These are phyloP conservation scores for Euthynnus affinis DNA, from an alignment of 2,797 vertebrate species.

Conservation along the genomic window DNA sequence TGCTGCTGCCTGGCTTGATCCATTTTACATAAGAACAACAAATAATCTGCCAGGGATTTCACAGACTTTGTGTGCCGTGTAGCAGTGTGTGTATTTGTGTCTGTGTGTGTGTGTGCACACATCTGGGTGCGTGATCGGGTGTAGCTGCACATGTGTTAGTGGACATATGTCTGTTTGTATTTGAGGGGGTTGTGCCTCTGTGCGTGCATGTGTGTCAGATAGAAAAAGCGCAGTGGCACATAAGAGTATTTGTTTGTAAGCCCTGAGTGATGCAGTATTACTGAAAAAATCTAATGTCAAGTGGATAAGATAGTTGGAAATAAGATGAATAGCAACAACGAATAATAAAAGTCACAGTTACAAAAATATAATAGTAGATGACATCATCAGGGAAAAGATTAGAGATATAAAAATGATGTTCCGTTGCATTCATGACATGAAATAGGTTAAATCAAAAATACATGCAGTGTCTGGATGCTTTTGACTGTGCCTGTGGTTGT, in stretches of 20 bases:
- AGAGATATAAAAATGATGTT: too few relatives aligned
- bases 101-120: constrained; percentile 30
- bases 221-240: constrained; percentile 61
- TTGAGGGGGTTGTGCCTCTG: constrained; percentile 13
- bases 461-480: neutral
- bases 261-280: constrained; percentile 30
- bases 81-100: constrained; percentile 40
- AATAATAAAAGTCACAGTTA: too few relatives aligned
- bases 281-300: neutral
- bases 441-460: too few relatives aligned
- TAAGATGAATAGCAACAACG: too few relatives aligned
- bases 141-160: constrained; percentile 52
- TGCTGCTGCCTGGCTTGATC: constrained; percentile 69
- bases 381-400: too few relatives aligned
- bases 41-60: constrained; percentile 80
- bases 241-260: constrained; percentile 61
- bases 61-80: constrained; percentile 48
- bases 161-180: constrained; percentile 58
- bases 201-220: constrained; percentile 54
- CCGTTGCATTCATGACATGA: neutral
- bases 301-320: neutral
- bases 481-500: too few relatives aligned
- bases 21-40: constrained; percentile 83
- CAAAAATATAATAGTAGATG: too few relatives aligned
- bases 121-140: constrained; percentile 54